These are phyloP conservation scores for Leptinotarsa tumamoca DNA, from an alignment of 2,888 invertebrate species.

Conservation along the genomic window DNA sequence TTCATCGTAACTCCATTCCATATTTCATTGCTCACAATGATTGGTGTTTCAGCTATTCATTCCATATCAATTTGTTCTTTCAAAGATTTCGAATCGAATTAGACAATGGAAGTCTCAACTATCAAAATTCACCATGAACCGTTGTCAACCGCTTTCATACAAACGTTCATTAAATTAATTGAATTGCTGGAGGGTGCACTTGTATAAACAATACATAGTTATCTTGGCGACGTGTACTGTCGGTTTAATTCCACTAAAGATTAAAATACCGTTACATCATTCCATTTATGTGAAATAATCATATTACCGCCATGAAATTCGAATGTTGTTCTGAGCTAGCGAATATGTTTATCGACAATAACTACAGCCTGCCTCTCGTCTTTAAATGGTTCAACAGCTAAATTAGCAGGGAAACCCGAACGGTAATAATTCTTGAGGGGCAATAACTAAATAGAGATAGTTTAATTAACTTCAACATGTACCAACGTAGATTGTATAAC, in stretches of 20 bases:
- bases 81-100: too few relatives aligned
- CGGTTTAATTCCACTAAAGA: conserved; percentile 5
- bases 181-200: neutral
- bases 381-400: conserved; percentile 26
- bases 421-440: conserved; percentile 31
- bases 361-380: conserved; percentile 18
- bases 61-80: too few relatives aligned
- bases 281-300: conserved; percentile 14
- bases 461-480: conserved; percentile 37
- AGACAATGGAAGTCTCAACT: too few relatives aligned
- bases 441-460: conserved; percentile 37
- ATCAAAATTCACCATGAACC: too few relatives aligned
- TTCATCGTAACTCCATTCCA: too few relatives aligned
- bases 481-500: conserved; percentile 16
- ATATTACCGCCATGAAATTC: conserved; percentile 16
- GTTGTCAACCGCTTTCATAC: too few relatives aligned
- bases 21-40: too few relatives aligned
- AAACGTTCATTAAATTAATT: neutral
- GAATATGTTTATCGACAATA: conserved; percentile 28
- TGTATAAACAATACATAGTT: neutral
- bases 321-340: neutral
- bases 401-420: conserved; percentile 25
- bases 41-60: too few relatives aligned
- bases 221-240: neutral
- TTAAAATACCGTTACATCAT: conserved; percentile 3